phyloP scores from a whole-genome alignment of 2,113 vertebrate species.

The Ceyx melanurus region DNA sequence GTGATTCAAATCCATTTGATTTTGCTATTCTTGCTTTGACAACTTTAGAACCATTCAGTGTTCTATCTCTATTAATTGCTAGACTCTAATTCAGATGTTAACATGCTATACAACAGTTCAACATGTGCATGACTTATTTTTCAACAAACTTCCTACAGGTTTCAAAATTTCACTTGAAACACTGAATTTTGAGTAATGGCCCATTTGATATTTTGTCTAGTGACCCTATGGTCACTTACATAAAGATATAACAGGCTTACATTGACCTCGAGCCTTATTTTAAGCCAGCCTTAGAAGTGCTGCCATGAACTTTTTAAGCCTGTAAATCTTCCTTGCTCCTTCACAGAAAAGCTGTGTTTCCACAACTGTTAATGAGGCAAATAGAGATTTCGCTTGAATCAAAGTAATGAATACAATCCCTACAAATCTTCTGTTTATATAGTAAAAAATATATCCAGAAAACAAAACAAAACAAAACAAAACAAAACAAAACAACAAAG shows the following conservation, averaged over 20 bases:
- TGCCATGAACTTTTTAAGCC: neutral
- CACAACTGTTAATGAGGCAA: neutral
- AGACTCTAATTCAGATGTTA: neutral
- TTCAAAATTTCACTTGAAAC: neutral
- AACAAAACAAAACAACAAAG: too few relatives aligned
- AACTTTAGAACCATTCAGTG: neutral
- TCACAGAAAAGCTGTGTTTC: neutral
- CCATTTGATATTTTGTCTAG: neutral
- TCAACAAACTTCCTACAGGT: neutral
- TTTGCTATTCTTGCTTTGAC: neutral
- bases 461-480: too few relatives aligned
- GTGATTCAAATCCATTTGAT: neutral
- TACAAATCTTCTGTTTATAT: neutral
- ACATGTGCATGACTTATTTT: neutral
- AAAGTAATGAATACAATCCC: neutral
- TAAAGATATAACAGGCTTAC: neutral
- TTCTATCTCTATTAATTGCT: neutral
- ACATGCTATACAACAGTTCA: neutral
- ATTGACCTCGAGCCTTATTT: neutral
- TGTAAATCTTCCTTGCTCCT: neutral
- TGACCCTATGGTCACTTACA: neutral
- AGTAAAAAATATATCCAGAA: neutral
- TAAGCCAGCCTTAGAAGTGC: neutral
- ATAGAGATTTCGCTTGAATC: neutral
- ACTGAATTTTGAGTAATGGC: neutral